phyloP scores from a whole-genome alignment of 2,113 vertebrate species.

The Progne subis region DNA sequence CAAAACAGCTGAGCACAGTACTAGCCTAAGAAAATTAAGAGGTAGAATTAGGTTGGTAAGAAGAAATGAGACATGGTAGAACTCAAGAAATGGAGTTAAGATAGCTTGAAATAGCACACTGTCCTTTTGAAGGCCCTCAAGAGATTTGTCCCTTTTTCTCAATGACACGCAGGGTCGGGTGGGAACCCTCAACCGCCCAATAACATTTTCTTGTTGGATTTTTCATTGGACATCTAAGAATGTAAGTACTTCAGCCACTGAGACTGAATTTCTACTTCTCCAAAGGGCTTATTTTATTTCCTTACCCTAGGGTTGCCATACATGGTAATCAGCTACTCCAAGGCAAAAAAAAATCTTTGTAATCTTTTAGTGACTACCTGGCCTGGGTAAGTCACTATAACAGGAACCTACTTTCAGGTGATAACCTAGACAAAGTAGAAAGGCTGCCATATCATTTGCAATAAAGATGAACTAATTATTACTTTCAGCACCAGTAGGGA shows the following conservation, averaged over 20 bases:
- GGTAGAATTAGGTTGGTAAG: neutral
- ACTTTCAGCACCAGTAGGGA: neutral
- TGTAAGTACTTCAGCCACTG: neutral
- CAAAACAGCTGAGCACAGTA: neutral
- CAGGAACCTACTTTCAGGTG: neutral
- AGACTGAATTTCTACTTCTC: neutral
- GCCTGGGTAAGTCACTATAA: neutral
- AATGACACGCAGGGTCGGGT: rapidly evolving
- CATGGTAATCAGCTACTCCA: neutral
- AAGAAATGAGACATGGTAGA: neutral
- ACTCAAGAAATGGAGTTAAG: neutral
- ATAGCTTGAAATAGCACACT: neutral
- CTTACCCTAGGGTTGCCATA: neutral
- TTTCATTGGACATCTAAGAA: neutral
- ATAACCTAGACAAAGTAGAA: neutral
- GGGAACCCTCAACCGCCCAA: neutral
- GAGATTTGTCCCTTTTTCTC: neutral
- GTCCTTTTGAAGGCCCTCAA: neutral
- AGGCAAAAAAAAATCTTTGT: neutral
- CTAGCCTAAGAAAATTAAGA: neutral
- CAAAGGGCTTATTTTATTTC: neutral
- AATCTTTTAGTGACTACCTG: neutral
- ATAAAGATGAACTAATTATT: neutral
- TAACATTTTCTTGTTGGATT: neutral
- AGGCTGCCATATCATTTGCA: neutral